Evolutionary conservation across 2,888 invertebrate genomes (phyloP).

Genomic region (Chrysopilus asiliformis): DNA sequence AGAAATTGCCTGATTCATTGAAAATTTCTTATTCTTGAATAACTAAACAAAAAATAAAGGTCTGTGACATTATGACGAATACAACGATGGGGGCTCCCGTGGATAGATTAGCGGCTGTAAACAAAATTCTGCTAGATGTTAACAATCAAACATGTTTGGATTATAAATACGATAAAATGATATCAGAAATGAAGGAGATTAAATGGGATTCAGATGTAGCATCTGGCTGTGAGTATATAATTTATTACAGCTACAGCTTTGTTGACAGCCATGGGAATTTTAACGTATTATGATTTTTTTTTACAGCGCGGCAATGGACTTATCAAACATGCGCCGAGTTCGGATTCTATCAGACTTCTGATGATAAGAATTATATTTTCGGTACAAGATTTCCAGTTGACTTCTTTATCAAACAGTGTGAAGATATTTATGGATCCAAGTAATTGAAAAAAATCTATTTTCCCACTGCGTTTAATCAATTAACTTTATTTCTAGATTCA

Average conservation of each 20-base stretch:
- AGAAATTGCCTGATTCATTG: too few species aligned
- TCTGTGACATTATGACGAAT: slow-evolving; percentile 64
- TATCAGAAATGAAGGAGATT: slow-evolving; percentile 49
- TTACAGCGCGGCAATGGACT: slow-evolving; percentile 68
- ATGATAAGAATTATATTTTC: slow-evolving; percentile 43
- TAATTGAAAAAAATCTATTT: slow-evolving; percentile 24
- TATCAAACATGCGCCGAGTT: slow-evolving; percentile 96
- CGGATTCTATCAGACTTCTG: slow-evolving; percentile 85
- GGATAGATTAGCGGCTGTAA: slow-evolving; percentile 60
- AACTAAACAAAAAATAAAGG: slow-evolving; percentile 23
- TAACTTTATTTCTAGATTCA: slow-evolving; percentile 42
- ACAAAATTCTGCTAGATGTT: slow-evolving; percentile 50
- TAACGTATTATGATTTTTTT: too few species aligned
- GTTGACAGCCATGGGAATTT: too few species aligned
- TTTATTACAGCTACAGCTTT: slow-evolving; percentile 2
- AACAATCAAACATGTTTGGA: slow-evolving; percentile 65
- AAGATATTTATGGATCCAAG: slow-evolving; percentile 68
- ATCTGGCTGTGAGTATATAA: slow-evolving; percentile 19
- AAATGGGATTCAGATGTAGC: slow-evolving; percentile 61
- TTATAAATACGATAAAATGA: slow-evolving; percentile 65
- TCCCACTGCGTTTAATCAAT: neutral
- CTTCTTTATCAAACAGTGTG: slow-evolving; percentile 69
- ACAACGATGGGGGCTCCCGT: slow-evolving; percentile 46
- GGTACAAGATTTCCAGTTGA: slow-evolving; percentile 61
- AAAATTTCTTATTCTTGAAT: too few species aligned